phyloP scores from a whole-genome alignment of 1,140 invertebrate genomes.

The Aricia agestis region DNA sequence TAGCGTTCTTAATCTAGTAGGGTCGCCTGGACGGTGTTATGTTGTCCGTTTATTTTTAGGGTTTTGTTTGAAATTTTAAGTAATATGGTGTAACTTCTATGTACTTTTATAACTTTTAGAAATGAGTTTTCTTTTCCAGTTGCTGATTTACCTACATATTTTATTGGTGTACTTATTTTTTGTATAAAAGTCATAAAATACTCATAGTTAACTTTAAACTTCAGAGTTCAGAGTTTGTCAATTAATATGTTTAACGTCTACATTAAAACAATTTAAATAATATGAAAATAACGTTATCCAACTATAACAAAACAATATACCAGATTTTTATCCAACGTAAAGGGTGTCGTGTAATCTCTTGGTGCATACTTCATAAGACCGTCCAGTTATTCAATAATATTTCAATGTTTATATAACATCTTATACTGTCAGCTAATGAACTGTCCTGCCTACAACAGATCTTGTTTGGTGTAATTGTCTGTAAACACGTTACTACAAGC shows the following conservation, averaged over 20 bases:
- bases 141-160: too few relatives aligned
- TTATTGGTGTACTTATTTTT: too few relatives aligned
- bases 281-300: background rate
- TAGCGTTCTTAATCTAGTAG: slow-evolving; percentile 71
- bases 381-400: slow-evolving; percentile 68
- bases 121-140: too few relatives aligned
- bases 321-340: background rate
- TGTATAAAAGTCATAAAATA: too few relatives aligned
- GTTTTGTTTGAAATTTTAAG: background rate
- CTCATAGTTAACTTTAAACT: too few relatives aligned
- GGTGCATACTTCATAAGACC: slow-evolving; percentile 37
- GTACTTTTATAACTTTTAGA: too few relatives aligned
- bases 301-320: background rate
- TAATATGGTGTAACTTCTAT: too few relatives aligned
- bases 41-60: slow-evolving; percentile 19
- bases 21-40: slow-evolving; percentile 52
- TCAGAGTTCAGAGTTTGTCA: too few relatives aligned
- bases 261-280: too few relatives aligned
- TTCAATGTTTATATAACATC: slow-evolving; percentile 72
- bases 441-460: slow-evolving; percentile 38
- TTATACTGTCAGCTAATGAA: slow-evolving; percentile 70
- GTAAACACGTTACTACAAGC: background rate
- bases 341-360: background rate
- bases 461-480: slow-evolving; percentile 52
- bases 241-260: too few relatives aligned